Percentiles rank a stretch among this genome's conserved stretches.
Conservation (phyloP, 2,113 vertebrate genomes). For the Serilophus lunatus region DNA sequence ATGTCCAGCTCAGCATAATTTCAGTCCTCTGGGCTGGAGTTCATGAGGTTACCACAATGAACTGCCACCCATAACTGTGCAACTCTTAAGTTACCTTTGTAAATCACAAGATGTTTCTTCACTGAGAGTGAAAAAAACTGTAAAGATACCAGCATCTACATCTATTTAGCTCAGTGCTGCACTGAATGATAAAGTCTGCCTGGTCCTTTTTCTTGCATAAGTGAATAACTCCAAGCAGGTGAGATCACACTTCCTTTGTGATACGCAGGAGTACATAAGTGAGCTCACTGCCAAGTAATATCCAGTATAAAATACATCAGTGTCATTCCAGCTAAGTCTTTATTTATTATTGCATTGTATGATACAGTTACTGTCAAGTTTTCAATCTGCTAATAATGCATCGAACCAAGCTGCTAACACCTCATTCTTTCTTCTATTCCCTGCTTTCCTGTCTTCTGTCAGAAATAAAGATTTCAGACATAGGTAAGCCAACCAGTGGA, state of each 20-base stretch:
- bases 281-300: slow-evolving; percentile 66
- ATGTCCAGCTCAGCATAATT: neutral
- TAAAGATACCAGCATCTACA: neutral
- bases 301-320: slow-evolving; percentile 67
- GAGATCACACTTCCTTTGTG: slow-evolving; percentile 18
- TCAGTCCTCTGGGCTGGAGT: neutral
- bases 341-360: slow-evolving; percentile 73
- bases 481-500: slow-evolving; percentile 90
- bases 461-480: slow-evolving; percentile 99
- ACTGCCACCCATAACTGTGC: neutral
- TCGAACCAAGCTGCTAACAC: slow-evolving; percentile 76
- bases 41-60: neutral
- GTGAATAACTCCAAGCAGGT: neutral
- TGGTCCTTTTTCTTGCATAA: neutral
- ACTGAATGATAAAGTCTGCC: neutral
- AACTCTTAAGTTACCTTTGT: neutral
- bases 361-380: slow-evolving; percentile 73
- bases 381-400: slow-evolving; percentile 78
- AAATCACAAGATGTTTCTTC: neutral
- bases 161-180: neutral
- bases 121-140: neutral
- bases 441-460: slow-evolving; percentile 85
- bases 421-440: slow-evolving; percentile 78
- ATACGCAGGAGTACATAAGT: slow-evolving; percentile 25
- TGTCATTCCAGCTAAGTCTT: slow-evolving; percentile 71